phyloP scores from a whole-genome alignment of 2,888 invertebrate genomes.

The Drosophila algonquin region DNA sequence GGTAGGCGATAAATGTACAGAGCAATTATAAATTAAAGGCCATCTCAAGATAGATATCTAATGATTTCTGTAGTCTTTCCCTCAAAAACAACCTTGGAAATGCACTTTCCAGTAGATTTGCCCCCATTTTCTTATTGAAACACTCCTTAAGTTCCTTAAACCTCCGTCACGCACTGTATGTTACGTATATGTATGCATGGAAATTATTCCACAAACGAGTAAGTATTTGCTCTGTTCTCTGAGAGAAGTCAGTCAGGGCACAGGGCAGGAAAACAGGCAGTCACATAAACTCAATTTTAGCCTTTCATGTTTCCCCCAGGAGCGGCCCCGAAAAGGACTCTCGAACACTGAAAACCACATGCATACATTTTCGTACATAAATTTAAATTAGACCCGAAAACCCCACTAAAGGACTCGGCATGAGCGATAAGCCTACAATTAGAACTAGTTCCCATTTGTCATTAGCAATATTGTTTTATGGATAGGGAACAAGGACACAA shows the following conservation, averaged over 20 bases:
- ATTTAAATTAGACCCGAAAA: constrained; percentile 35
- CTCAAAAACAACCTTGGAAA: not conserved
- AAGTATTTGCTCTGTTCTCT: too few species aligned
- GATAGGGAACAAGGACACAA: constrained; percentile 2
- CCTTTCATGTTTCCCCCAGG: constrained; percentile 30
- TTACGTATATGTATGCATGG: not conserved
- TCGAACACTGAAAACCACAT: constrained; percentile 10
- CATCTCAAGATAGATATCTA: not conserved
- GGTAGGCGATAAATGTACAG: too few species aligned
- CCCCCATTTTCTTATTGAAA: not conserved
- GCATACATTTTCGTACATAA: constrained; percentile 26
- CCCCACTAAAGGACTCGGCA: constrained; percentile 27
- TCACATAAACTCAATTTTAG: constrained; percentile 23
- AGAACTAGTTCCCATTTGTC: constrained; percentile 48
- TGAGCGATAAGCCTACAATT: constrained; percentile 43
- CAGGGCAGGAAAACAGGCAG: not conserved
- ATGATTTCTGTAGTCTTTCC: not conserved
- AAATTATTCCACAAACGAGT: not conserved
- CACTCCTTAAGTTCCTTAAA: not conserved
- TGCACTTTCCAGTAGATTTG: too few species aligned
- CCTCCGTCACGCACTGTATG: not conserved
- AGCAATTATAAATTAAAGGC: not conserved
- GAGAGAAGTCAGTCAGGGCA: not conserved
- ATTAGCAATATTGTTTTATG: constrained; percentile 54
- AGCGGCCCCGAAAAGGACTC: constrained; percentile 4